These are phyloP conservation scores for Atractosteus spatula DNA, from an alignment of 2,113 vertebrate species.

Conservation along the genomic window DNA sequence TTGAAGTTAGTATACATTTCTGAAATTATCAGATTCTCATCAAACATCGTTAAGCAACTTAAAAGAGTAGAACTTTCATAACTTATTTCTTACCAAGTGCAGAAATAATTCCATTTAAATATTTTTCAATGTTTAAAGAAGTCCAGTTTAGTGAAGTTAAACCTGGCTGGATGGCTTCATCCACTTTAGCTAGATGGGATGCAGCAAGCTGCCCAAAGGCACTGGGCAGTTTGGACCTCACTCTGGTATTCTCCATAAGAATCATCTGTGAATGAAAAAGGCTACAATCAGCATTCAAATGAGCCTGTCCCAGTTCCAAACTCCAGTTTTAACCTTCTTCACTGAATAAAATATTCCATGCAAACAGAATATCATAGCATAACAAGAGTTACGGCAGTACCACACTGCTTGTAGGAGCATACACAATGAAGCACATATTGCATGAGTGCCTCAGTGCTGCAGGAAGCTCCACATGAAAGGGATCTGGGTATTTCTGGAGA, in stretches of 20 bases:
- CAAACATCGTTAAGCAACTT: too few species aligned
- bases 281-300: neutral
- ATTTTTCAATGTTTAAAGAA: conserved; percentile 83
- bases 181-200: conserved; percentile 74
- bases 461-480: too few species aligned
- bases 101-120: conserved; percentile 64
- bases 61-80: too few species aligned
- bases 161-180: conserved; percentile 80
- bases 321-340: too few species aligned
- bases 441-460: too few species aligned
- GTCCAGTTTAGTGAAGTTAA: conserved; percentile 81
- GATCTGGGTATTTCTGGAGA: too few species aligned
- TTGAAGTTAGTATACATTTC: neutral
- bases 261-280: conserved; percentile 66
- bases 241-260: conserved; percentile 79
- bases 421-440: too few species aligned
- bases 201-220: conserved; percentile 68
- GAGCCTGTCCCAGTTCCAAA: too few species aligned
- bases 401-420: neutral
- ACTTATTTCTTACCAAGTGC: conserved; percentile 70
- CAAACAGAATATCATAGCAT: neutral
- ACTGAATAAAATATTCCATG: neutral
- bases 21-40: neutral
- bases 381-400: neutral
- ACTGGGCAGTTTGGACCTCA: conserved; percentile 78